These are phyloP conservation scores for Nycticebus coucang DNA, from an alignment of 2,113 vertebrate species.

Conservation along the genomic window DNA sequence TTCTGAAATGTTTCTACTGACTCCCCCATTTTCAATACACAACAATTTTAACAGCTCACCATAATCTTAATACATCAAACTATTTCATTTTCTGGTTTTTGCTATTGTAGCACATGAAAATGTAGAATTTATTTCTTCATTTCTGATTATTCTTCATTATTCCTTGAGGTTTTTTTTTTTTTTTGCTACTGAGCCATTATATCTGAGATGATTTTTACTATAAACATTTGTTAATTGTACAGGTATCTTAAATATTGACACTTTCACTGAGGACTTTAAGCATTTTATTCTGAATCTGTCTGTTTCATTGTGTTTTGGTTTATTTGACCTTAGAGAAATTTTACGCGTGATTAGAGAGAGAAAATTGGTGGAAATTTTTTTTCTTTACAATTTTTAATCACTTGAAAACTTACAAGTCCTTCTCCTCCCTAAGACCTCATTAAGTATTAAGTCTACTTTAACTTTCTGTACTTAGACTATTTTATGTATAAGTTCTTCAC, in stretches of 20 bases:
- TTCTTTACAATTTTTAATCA: background rate
- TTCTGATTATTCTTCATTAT: background rate
- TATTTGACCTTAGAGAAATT: background rate
- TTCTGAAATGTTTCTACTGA: background rate
- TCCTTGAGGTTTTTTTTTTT: background rate
- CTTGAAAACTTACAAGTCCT: slow-evolving; percentile 14
- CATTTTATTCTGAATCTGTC: background rate
- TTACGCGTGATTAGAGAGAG: background rate
- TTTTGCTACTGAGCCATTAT: background rate
- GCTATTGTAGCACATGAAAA: background rate
- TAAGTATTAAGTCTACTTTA: slow-evolving; percentile 25
- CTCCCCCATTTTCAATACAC: background rate
- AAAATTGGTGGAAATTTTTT: background rate
- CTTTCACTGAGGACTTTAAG: background rate
- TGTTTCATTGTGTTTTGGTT: slow-evolving; percentile 33
- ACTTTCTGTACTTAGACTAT: slow-evolving; percentile 3
- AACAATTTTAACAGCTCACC: background rate
- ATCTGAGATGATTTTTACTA: background rate
- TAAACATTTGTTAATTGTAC: background rate
- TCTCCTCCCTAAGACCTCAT: background rate
- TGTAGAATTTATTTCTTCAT: background rate
- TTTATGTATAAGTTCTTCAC: background rate
- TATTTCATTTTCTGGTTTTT: background rate
- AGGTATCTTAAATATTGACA: background rate
- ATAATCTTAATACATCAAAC: background rate